A percentile compares a stretch with the other conserved stretches of the same genome.
These are phyloP conservation scores for Teleiodes luculella DNA, from an alignment of 2,888 invertebrate genomes.

Conservation along the genomic window DNA sequence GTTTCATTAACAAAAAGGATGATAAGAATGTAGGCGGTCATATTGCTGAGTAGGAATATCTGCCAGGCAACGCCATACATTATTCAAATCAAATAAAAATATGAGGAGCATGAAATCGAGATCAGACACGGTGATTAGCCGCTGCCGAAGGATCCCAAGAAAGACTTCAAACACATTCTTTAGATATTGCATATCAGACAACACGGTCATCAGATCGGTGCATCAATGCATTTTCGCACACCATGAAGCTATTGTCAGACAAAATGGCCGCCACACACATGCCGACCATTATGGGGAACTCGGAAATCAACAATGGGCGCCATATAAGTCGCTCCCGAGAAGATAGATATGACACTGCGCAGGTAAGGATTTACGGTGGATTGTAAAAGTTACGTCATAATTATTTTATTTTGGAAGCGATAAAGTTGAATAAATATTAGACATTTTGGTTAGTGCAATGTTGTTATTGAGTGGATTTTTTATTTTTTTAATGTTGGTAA, in stretches of 20 bases:
- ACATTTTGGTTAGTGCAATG: too few species aligned
- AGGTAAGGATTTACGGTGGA: not conserved
- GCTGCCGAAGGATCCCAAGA: not conserved
- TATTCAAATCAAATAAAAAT: too few species aligned
- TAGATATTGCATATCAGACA: too few species aligned
- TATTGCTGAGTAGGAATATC: too few species aligned
- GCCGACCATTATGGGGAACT: constrained; percentile 6
- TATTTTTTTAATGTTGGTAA: too few species aligned
- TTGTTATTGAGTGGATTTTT: too few species aligned
- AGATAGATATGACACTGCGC: constrained; percentile 2
- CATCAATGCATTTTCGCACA: constrained; percentile 3
- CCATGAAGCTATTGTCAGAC: constrained; percentile 4
- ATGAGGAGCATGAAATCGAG: too few species aligned
- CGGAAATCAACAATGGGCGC: constrained; percentile 12
- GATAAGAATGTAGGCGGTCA: too few species aligned
- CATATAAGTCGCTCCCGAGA: not conserved
- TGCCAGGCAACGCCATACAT: too few species aligned
- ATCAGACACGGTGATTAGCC: not conserved
- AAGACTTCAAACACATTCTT: not conserved
- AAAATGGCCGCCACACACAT: constrained; percentile 16
- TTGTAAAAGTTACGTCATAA: not conserved
- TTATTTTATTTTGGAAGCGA: not conserved
- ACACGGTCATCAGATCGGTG: not conserved
- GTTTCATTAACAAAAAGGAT: too few species aligned
- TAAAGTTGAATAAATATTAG: too few species aligned